Percentiles rank a stretch among this genome's conserved stretches.
Evolutionary conservation across 2,113 vertebrate species (phyloP).

Genomic region (Mugil cephalus): DNA sequence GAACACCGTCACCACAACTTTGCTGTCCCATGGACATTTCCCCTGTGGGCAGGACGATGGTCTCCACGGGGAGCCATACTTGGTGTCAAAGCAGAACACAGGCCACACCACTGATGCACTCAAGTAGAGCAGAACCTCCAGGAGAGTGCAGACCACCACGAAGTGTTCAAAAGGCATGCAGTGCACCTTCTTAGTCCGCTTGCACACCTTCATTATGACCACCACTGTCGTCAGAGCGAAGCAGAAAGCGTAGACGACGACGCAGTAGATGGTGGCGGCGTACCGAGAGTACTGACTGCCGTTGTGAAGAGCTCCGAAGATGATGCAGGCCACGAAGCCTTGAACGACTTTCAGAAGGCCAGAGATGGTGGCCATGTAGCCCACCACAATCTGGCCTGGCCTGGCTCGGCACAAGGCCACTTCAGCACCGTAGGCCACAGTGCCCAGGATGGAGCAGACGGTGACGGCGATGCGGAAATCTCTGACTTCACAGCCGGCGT

Average conservation of each 20-base stretch:
- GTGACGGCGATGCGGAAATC: conserved; percentile 91
- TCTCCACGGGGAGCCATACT: conserved; percentile 87
- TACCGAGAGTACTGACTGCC: conserved; percentile 87
- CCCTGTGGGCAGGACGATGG: conserved; percentile 86
- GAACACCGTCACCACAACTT: conserved; percentile 90
- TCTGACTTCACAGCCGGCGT: conserved; percentile 83
- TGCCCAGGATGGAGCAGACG: conserved; percentile 87
- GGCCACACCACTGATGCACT: conserved; percentile 93
- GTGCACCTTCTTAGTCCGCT: conserved; percentile 76
- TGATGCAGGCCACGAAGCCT: conserved; percentile 91
- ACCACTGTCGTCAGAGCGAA: conserved; percentile 86
- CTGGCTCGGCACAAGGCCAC: conserved; percentile 89
- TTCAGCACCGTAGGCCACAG: conserved; percentile 84
- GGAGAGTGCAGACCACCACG: conserved; percentile 88
- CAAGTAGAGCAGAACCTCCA: conserved; percentile 91
- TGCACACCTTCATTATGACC: conserved; percentile 87
- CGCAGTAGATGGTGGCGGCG: conserved; percentile 89
- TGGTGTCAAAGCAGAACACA: conserved; percentile 92
- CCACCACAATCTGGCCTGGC: conserved; percentile 84
- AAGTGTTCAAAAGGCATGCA: conserved; percentile 89
- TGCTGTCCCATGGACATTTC: conserved; percentile 93
- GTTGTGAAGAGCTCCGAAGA: conserved; percentile 89
- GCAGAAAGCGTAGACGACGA: conserved; percentile 90
- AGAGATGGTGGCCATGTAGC: conserved; percentile 93
- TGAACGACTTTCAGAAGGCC: conserved; percentile 95